Percentiles rank a stretch among this genome's conserved stretches.
Conservation (phyloP, 2,888 invertebrate species). For the Eledona agricola region DNA sequence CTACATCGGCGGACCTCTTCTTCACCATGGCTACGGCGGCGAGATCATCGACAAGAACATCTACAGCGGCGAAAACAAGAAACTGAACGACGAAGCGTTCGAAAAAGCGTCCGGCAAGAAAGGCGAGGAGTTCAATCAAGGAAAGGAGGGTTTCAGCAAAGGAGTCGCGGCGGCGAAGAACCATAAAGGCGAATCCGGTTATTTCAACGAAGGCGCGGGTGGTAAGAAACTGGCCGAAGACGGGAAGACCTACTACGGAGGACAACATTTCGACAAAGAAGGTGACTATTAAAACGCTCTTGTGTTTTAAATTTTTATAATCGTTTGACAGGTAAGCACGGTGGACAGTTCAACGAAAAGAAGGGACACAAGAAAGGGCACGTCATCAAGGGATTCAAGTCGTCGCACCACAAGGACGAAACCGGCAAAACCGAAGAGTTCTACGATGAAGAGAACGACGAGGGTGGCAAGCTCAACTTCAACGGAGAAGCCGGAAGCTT, state of each 20-base stretch:
- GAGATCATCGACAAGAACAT: constrained; percentile 67
- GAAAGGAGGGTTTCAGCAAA: constrained; percentile 67
- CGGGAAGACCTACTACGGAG: constrained; percentile 69
- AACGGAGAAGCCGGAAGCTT: constrained; percentile 68
- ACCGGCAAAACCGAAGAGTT: constrained; percentile 72
- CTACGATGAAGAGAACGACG: constrained; percentile 73
- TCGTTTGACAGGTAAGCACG: constrained; percentile 61
- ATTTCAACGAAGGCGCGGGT: constrained; percentile 67
- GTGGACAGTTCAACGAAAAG: constrained; percentile 66
- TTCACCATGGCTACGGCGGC: constrained; percentile 48
- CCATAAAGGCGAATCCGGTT: constrained; percentile 63
- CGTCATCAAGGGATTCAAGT: constrained; percentile 73
- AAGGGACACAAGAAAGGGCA: constrained; percentile 72
- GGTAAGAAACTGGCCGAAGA: constrained; percentile 69
- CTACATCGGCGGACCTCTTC: constrained; percentile 41
- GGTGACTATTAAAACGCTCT: constrained; percentile 62
- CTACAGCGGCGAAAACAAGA: constrained; percentile 68
- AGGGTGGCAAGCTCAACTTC: constrained; percentile 68
- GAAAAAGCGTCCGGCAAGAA: constrained; percentile 67
- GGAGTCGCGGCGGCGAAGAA: constrained; percentile 63
- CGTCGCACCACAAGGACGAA: constrained; percentile 73
- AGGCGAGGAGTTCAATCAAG: constrained; percentile 67
- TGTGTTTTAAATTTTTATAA: not conserved
- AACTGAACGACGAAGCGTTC: constrained; percentile 66
- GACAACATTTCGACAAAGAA: constrained; percentile 67